Evolutionary conservation across 2,113 vertebrate genomes (phyloP), one percentile per base, ranked within the genome.

Genomic region (Eptesicus fuscus): DNA sequence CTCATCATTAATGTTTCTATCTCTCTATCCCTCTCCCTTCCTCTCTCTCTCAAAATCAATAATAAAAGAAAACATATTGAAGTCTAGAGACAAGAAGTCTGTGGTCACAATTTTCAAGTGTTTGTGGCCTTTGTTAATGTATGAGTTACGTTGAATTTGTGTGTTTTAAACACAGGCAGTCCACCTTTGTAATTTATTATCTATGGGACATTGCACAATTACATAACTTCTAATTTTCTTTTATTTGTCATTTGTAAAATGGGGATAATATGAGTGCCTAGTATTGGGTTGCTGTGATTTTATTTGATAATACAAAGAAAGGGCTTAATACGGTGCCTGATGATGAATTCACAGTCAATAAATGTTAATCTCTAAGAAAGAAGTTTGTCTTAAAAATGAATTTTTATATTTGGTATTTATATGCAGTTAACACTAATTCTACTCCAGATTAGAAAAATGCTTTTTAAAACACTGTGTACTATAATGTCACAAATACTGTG

Each of bases 381-480:
- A 84, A 91, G 18, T 51, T 32, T 59, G 40, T 77, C 56, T 94
- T 86, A 30, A 70, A 65, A 84, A 47, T 87, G 25, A 86, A 51
- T 80, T 92, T 67, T 17, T 95, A 85, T 44, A 18, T 51, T 71
- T 49, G 17, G 18, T 74, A 83, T 88, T 93, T 83, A 70, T 85
- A 63, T n/a, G 23, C 9, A 30, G 51, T 40, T 95, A 86, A 94
- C 88, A n/a, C 59, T 88, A 83, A 92, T 92, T 91, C 90, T n/a
- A 30, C 73, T 84, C 56, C 49, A 79, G 63, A 78, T 90, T 90
- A 70, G 85, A 88, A 77, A 76, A 90, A 44, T 59, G 32, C 6
- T 65, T 90, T 90, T 83, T 4, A 37, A 88, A 88, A 59, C 32
- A 69, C 4, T 20, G n/a, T 22, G 2, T 18, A 0, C 49, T 80